Percentiles rank a stretch among this genome's conserved stretches.
Evolutionary conservation across 1,140 invertebrate species (phyloP).

Genomic region (Eupeodes corollae): DNA sequence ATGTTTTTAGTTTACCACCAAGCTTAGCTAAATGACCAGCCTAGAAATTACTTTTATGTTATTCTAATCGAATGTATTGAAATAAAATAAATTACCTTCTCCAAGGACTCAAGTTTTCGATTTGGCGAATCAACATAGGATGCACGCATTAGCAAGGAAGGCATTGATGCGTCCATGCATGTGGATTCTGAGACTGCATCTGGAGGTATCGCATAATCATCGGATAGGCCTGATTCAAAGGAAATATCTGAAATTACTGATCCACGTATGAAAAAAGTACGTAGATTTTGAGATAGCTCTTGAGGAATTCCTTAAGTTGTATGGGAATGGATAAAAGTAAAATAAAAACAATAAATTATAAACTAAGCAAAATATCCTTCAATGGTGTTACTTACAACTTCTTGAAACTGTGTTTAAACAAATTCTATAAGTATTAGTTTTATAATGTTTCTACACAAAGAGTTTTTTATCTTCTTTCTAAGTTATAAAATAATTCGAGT

Average conservation of each 20-base stretch:
- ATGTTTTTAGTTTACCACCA: constrained; percentile 90
- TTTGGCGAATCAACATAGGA: constrained; percentile 56
- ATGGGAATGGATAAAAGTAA: too few relatives aligned
- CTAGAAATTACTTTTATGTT: constrained; percentile 9
- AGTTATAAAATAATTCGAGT: too few relatives aligned
- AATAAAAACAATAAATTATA: too few relatives aligned
- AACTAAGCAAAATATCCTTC: too few relatives aligned
- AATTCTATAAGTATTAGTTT: too few relatives aligned
- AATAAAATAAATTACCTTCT: constrained; percentile 57
- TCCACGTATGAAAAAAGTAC: constrained; percentile 26
- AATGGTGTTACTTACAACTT: too few relatives aligned
- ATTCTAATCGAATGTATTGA: neutral
- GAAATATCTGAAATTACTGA: constrained; percentile 65
- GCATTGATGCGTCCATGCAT: constrained; percentile 58
- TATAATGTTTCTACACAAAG: too few relatives aligned
- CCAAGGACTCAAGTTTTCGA: constrained; percentile 62
- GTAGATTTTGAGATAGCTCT: neutral
- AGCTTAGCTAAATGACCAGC: constrained; percentile 86
- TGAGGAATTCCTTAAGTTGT: too few relatives aligned
- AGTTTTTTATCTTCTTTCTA: too few relatives aligned
- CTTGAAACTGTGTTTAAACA: too few relatives aligned
- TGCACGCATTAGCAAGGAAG: constrained; percentile 52
- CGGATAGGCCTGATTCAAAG: constrained; percentile 83
- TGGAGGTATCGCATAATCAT: constrained; percentile 92
- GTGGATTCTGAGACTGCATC: constrained; percentile 73